These are phyloP conservation scores for Leptinotarsa juncta DNA, from an alignment of 2,888 invertebrate genomes.

Conservation along the genomic window DNA sequence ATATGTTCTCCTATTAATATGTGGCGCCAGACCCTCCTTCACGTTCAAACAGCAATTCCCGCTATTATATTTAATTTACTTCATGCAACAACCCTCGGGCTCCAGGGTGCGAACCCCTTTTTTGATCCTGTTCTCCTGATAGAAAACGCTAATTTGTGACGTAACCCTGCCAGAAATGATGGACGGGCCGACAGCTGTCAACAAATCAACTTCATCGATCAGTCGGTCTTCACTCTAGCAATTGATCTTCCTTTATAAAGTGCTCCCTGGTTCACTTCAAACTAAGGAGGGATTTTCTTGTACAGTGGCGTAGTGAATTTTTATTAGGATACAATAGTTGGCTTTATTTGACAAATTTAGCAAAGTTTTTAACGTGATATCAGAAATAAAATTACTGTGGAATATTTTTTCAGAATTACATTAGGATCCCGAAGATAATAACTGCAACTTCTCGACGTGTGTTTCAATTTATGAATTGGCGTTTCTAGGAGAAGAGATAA, in stretches of 20 bases:
- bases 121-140: slow-evolving; percentile 57
- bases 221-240: slow-evolving; percentile 1
- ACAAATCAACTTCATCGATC: slow-evolving; percentile 34
- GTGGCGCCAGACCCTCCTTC: slow-evolving; percentile 37
- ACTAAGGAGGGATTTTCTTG: too few species aligned
- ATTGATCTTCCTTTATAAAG: background rate
- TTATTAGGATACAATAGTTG: too few species aligned
- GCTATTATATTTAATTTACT: too few species aligned
- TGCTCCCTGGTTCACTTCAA: too few species aligned
- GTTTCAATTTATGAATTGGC: too few species aligned
- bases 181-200: slow-evolving; percentile 66
- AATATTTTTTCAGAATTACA: too few species aligned
- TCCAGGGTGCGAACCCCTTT: slow-evolving; percentile 33
- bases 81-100: background rate
- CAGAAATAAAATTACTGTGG: too few species aligned
- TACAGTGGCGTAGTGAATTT: slow-evolving; percentile 12
- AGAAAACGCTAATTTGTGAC: slow-evolving; percentile 63
- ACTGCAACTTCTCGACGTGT: too few species aligned
- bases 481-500: too few species aligned
- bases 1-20: slow-evolving; percentile 38
- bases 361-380: too few species aligned
- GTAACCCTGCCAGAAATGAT: slow-evolving; percentile 65
- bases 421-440: too few species aligned
- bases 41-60: slow-evolving; percentile 25
- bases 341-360: too few species aligned